Base-by-base conservation (phyloP, 2,113 vertebrate genomes). In the Pseudorhombus dupliciocellatus region DNA sequence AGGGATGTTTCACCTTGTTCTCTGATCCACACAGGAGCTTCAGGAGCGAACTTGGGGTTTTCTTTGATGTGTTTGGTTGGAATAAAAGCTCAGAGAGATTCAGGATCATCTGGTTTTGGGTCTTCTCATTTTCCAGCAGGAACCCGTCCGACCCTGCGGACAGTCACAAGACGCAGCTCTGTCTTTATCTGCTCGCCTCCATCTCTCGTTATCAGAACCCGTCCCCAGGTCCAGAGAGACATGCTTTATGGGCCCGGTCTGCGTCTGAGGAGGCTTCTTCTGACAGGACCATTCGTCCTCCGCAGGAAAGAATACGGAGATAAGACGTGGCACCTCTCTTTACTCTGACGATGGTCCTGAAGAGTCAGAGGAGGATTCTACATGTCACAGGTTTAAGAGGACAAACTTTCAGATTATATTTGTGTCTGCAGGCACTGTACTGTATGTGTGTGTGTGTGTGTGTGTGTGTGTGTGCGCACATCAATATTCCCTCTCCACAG, bases 141-240 rank as follows among this genome's bases (percentile, higher is more conserved):
- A 46, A 56, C 37, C n/a, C 20, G 6, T 46, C n/a, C 0, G n/a
- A 2, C 28, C 20, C 21, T 7, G 62, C 3, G 20, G 31, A 42
- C 20, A 56, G 48, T 74, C 66, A 65, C 3, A 24, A n/a, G 34
- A 66, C 57, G 10, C 22, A n/a, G 2, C 18, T 71, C 48, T 48
- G 10, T 20, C 26, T 62, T 31, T 26, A 24, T 79, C 51, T 25
- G 1, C 64, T 15, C n/a, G 22, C 51, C 21, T 75, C 52, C 22
- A 4, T 72, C 64, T 64, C 44, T 69, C 22, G 58, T 79, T 55
- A 72, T 71, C 78, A 63, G 44, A 71, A 52, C 54, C 48, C 1
- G 3, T 48, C 50, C 48, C 18, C 21, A 46, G 15, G 31, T 3
- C 10, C 34, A 67, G 30, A 28, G 30, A 12, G 7, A 14, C 20